Evolutionary conservation across 2,888 invertebrate genomes (phyloP), one percentile per base, ranked within the genome.

Genomic region (Listrodromus nycthemerus): DNA sequence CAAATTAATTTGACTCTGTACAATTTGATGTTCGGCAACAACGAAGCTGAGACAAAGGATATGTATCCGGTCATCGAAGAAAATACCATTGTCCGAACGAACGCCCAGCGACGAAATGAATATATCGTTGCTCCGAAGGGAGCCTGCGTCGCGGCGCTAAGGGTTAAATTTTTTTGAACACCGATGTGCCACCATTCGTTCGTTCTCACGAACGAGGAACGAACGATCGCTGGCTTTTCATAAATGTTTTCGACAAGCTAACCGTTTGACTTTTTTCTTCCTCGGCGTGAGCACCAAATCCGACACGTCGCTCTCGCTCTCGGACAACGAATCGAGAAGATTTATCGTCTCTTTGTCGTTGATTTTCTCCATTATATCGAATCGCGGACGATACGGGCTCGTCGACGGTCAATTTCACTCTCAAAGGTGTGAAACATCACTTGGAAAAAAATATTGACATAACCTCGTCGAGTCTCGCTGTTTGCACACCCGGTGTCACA

Each of bases 331-430:
- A 89, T 95, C 95, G 89, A 96, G 91, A 65, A 96, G 94, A 88
- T 96, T 95, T 91, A 95, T 95, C 86, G 95, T 95, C 94, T 96
- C 96, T 90, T 95, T 96, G 90, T 95, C 95, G 79, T 90, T 92
- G n/a, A 86, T 85, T 83, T 89, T 90, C 81, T 91, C 91, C 92
- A 93, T 93, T 83, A 41, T 41, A 30, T 82, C 89, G 61, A 65
- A 61, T 65, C 61, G 82, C 77, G 37, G 61, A 37, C 41, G n/a
- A 41, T 41, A 13, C 61, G 33, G 24, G 63, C n/a, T 73, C 83
- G 73, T 69, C 37, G 41, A 75, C 65, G 61, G 5, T 6, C n/a
- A 67, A 78, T 67, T 6, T 5, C 50, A 58, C 65, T 16, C 30
- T 48, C 27, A 10, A 66, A 58, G 66, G 48, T 48, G 55, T 52